phyloP scores from a whole-genome alignment of 2,113 vertebrate species.

The Zapornia atra region DNA sequence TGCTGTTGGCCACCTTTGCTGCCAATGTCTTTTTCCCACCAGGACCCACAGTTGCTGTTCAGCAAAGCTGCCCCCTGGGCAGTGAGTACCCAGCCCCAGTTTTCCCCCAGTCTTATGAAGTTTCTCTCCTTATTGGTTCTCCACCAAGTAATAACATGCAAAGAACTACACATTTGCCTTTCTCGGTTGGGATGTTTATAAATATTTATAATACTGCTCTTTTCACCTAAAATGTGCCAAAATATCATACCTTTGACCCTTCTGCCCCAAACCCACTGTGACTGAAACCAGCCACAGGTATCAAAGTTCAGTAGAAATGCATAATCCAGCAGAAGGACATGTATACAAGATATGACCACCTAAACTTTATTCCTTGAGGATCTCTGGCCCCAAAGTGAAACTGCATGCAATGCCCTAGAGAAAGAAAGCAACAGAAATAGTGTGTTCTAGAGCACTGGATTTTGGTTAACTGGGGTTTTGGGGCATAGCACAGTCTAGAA shows the following conservation, averaged over 20 bases:
- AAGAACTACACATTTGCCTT: neutral
- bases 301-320: neutral
- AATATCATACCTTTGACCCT: neutral
- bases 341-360: neutral
- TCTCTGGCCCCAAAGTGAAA: neutral
- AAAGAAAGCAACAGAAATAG: neutral
- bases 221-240: neutral
- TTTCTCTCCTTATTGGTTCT: neutral
- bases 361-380: neutral
- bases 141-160: neutral
- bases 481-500: neutral
- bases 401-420: rapidly evolving
- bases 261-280: neutral
- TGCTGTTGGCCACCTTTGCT: neutral
- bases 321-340: neutral
- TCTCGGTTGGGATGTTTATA: neutral
- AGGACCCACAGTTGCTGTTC: neutral
- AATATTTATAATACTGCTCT: neutral
- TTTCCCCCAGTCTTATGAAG: neutral
- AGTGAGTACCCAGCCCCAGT: neutral
- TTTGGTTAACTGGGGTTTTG: neutral
- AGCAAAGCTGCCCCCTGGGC: neutral
- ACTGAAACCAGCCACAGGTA: too few species aligned
- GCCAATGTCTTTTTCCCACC: neutral
- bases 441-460: neutral